Conservation (phyloP, 2,888 invertebrate species). For the Melanostoma scalare region DNA sequence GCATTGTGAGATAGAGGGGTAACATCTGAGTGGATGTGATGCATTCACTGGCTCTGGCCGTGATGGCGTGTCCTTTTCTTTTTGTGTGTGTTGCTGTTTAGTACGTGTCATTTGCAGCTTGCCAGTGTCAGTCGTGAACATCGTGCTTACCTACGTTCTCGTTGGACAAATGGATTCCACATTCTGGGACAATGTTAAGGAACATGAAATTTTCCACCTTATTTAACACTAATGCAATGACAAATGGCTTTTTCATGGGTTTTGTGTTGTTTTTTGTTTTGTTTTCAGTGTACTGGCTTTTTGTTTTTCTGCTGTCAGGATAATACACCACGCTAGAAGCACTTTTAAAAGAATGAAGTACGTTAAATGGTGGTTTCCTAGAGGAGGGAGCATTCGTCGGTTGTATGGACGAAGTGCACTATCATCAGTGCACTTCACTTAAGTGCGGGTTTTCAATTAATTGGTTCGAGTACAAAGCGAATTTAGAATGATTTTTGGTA, state of each 20-base stretch:
- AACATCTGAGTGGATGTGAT: conserved; percentile 31
- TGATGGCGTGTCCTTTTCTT: conserved; percentile 28
- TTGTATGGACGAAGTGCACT: not conserved
- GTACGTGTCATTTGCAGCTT: conserved; percentile 73
- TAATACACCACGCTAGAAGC: conserved; percentile 41
- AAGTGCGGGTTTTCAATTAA: not conserved
- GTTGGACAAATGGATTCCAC: conserved; percentile 49
- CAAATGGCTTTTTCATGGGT: conserved; percentile 79
- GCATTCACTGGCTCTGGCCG: not conserved
- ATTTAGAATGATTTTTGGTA: too few species aligned
- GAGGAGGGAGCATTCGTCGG: not conserved
- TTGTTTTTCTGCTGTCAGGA: conserved; percentile 39
- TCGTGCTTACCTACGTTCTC: not conserved
- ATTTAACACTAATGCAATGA: conserved; percentile 79
- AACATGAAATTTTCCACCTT: conserved; percentile 80
- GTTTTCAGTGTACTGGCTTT: not conserved
- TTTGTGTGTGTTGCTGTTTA: conserved; percentile 35
- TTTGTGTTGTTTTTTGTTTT: conserved; percentile 17
- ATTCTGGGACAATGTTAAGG: conserved; percentile 63
- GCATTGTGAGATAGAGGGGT: conserved; percentile 42
- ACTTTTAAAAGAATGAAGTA: conserved; percentile 15
- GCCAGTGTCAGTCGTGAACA: conserved; percentile 6
- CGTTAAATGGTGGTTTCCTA: conserved; percentile 29
- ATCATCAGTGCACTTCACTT: not conserved
- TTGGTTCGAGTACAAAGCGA: too few species aligned